phyloP scores from a whole-genome alignment of 2,113 vertebrate species.

The Pituophis catenifer region DNA sequence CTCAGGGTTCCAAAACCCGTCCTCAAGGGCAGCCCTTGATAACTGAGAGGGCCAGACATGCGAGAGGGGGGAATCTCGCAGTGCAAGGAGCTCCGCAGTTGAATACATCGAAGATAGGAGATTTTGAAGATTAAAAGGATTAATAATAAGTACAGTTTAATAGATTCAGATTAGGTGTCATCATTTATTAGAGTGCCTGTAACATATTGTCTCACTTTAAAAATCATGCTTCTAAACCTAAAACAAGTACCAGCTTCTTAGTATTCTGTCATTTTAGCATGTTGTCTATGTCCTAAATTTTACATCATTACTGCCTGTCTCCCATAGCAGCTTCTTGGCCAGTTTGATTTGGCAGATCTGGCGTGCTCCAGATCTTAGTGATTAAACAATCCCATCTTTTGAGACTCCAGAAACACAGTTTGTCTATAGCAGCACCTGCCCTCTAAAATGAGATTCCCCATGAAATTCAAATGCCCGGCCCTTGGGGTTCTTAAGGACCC shows the following conservation, averaged over 20 bases:
- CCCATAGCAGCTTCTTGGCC: neutral
- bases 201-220: neutral
- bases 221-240: neutral
- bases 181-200: neutral
- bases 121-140: neutral
- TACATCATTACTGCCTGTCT: neutral
- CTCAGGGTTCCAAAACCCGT: no score
- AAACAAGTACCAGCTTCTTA: neutral
- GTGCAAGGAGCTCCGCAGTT: no score
- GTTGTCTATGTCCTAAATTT: neutral
- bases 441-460: neutral
- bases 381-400: neutral
- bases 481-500: neutral
- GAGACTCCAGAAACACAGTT: neutral
- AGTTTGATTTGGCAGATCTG: neutral
- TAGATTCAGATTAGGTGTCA: neutral
- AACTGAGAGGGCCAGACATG: no score
- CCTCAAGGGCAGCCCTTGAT: no score
- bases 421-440: neutral
- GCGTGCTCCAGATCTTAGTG: neutral
- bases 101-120: no score
- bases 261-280: neutral
- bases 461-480: neutral
- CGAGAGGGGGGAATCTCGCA: no score
- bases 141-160: neutral